Evolutionary conservation across 1,140 invertebrate genomes (phyloP), one percentile per base, ranked within the genome.

Genomic region (Bilobella aurantiaca): DNA sequence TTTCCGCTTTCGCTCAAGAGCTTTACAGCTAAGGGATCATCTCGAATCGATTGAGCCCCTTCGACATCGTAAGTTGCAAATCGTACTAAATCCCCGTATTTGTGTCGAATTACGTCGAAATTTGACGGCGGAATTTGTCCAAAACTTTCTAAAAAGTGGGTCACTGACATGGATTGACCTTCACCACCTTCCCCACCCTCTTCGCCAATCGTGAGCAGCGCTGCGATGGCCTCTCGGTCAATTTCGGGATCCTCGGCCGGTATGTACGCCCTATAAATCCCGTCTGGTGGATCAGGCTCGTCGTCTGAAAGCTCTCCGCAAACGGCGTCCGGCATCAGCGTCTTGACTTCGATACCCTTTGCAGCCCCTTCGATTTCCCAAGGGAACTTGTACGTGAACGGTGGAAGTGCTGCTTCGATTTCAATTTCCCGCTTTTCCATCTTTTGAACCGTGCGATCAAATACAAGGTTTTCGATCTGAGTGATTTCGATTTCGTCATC

Each of bases 351-450:
- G 16, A 29, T 58, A 16, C 31, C 37, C 32, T 62, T 57, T 12
- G 16, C 29, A 1, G 34, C 0, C 46, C 61, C 60, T n/a, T 49
- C 60, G 5, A 32, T 58, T 27, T 58, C 37, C 67, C 67, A 69
- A 1, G 64, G 60, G 1, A 57, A 34, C 53, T 63, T 62, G 25
- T 69, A 65, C 8, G 64, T 62, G 29, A 69, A 69, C 1, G 49
- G 23, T 21, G 63, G 63, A 27, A 65, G 32, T 5, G 60, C 60
- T 31, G 56, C 61, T 31, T 69, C 67, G 46, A 69, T 69, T 49
- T 69, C 67, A 21, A 31, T n/a, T 31, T 69, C 67, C 25, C 67
- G 30, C 34, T 65, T 61, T 25, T 65, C 67, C 67, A 69, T 69
- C 46, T 64, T 65, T 1, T 27, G 58, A 3, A 58, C 49, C 1